Base-by-base conservation (phyloP, 2,797 vertebrate genomes). In the Hirundo rustica region DNA sequence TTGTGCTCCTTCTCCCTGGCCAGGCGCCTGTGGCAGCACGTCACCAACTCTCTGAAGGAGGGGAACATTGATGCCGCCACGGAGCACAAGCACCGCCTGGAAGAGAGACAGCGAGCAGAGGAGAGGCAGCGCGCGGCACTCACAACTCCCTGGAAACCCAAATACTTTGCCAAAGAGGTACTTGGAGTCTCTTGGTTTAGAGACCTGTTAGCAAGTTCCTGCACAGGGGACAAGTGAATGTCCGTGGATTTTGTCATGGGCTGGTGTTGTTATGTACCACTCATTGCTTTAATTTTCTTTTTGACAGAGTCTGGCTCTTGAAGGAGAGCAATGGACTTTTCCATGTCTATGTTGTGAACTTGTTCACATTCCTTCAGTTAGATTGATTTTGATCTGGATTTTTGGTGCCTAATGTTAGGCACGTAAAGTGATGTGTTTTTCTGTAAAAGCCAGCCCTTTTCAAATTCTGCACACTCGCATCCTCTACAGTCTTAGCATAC, bases 101-200 rank as follows among this genome's bases (percentile, higher is more conserved):
- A 99, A 97, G 99, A 99, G 96, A 97, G 97, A 3, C 99, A 99
- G 97, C 97, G 99, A 19, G 96, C 88, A 3, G 99, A 99, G 86
- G 98, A 99, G 94, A 98, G 97, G 92, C 98, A 99, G 85, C 98
- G 99, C 7, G 96, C 93, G 4, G 96, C 96, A 4, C 98, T 98
- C 40, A 97, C 97, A 61, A 95, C 96, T 2, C 97, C 97, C 1
- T 99, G 99, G 99, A 98, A 97, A 61, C 98, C 99, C 89, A 99
- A 98, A 93, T 98, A 99, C 94, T 99, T 99, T 97, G 98, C 96
- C 87, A 99, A 99, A 97, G 99, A 99, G 98, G 99, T 99, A 97
- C 98, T 5, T 32, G 5, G 8, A 1, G 22, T 32, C 36, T 34
- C 65, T 32, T 68, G 15, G 26, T 29, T 27, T 65, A 19, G 32